Percentiles rank a stretch among this genome's conserved stretches.
phyloP scores from a whole-genome alignment of 2,797 vertebrate genomes.

The Betta splendens region DNA sequence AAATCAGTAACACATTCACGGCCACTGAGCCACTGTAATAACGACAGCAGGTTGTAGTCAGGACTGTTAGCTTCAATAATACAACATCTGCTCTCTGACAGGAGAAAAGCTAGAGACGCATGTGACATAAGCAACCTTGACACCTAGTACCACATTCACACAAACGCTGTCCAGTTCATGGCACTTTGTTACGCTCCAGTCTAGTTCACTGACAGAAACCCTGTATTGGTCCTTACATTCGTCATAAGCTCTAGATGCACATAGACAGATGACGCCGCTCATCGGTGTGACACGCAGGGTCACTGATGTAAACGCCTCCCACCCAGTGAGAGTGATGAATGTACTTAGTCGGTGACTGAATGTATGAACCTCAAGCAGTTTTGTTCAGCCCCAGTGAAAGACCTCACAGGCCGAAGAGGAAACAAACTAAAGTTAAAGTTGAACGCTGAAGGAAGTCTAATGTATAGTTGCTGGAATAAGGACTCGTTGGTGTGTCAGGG shows the following conservation, averaged over 20 bases:
- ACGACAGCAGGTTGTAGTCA: conserved; percentile 40
- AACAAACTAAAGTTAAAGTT: conserved; percentile 11
- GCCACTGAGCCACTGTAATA: conserved; percentile 6
- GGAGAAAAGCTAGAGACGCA: conserved; percentile 14
- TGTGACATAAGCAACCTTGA: conserved; percentile 13
- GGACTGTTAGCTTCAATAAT: conserved; percentile 45
- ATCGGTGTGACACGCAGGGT: conserved; percentile 30
- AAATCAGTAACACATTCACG: conserved; percentile 1
- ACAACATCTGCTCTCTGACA: conserved; percentile 15
- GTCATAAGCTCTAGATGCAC: conserved; percentile 32
- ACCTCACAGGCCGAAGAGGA: conserved; percentile 16
- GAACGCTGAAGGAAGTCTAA: conserved; percentile 4
- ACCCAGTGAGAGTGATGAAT: conserved; percentile 61
- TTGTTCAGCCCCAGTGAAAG: conserved; percentile 3
- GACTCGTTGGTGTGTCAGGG: conserved; percentile 9
- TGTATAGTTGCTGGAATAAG: conserved; percentile 24
- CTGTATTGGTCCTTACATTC: conserved; percentile 32
- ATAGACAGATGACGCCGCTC: conserved; percentile 17
- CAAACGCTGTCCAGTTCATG: conserved; percentile 7
- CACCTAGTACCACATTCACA: conserved; percentile 11
- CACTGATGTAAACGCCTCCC: conserved; percentile 31
- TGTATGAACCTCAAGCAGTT: conserved; percentile 54
- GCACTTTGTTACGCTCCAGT: conserved; percentile 14
- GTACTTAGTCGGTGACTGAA: conserved; percentile 68
- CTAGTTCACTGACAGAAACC: conserved; percentile 10